A percentile compares a stretch with the other conserved stretches of the same genome.
Conservation (phyloP, 2,113 vertebrate genomes). For the Odobenus rosmarus region DNA sequence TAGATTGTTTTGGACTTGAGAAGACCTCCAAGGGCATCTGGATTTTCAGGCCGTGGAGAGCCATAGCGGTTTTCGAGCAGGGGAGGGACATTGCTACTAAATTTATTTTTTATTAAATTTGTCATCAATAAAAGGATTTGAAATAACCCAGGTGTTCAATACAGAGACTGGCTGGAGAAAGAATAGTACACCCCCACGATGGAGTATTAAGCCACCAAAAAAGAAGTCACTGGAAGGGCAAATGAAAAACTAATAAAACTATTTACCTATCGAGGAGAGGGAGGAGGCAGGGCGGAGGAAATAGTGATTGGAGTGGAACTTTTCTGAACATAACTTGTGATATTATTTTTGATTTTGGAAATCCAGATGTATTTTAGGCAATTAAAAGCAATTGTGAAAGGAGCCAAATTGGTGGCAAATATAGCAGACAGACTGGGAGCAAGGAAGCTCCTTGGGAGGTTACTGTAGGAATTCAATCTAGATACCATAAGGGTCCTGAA, state of each 20-base stretch:
- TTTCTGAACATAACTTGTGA: not conserved
- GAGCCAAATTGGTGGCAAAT: not conserved
- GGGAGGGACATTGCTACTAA: not conserved
- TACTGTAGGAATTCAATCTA: not conserved
- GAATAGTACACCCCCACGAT: not conserved
- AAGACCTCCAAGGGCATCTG: not conserved
- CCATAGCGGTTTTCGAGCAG: conserved; percentile 40
- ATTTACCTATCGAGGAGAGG: not conserved
- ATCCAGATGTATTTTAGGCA: not conserved
- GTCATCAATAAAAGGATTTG: conserved; percentile 29
- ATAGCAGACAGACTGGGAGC: not conserved
- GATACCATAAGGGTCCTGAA: not conserved
- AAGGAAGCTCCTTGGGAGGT: not conserved
- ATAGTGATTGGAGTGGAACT: not conserved
- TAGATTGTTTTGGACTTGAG: not conserved
- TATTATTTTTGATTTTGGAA: conserved; percentile 39
- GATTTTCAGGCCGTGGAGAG: conserved; percentile 28
- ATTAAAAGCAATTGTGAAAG: conserved; percentile 40
- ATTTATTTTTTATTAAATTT: conserved; percentile 48
- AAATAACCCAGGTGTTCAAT: conserved; percentile 21
- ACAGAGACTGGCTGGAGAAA: not conserved
- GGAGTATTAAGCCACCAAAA: not conserved
- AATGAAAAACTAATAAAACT: conserved; percentile 25
- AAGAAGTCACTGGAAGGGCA: not conserved
- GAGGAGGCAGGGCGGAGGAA: not conserved